phyloP scores from a whole-genome alignment of 2,113 vertebrate genomes.

The Azemiops feae region DNA sequence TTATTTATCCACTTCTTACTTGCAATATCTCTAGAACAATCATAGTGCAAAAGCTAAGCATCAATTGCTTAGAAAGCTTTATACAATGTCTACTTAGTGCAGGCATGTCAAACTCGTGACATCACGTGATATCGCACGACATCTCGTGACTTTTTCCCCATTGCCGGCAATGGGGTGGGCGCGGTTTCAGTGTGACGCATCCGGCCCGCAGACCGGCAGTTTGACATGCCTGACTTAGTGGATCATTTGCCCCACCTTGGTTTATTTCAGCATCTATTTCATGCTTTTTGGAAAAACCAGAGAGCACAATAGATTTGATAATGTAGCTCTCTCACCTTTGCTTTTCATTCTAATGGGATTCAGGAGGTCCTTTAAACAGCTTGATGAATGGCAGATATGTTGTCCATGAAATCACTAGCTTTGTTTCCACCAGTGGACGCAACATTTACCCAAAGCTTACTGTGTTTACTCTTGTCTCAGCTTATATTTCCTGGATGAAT shows the following conservation, averaged over 20 bases:
- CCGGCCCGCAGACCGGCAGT: too few species aligned
- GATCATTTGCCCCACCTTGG: not conserved
- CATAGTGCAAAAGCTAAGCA: not conserved
- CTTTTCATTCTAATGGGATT: slow-evolving; percentile 76
- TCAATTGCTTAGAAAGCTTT: too few species aligned
- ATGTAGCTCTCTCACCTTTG: not conserved
- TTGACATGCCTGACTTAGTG: not conserved
- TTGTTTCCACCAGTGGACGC: slow-evolving; percentile 81
- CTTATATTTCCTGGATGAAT: slow-evolving; percentile 83
- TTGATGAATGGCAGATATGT: slow-evolving; percentile 72
- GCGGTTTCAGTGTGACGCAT: too few species aligned
- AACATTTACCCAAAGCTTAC: slow-evolving; percentile 81
- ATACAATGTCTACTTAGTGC: too few species aligned
- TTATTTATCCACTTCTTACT: not conserved
- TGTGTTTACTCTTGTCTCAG: slow-evolving; percentile 87
- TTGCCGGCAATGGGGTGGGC: too few species aligned
- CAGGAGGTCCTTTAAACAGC: slow-evolving; percentile 88
- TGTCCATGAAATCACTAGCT: slow-evolving; percentile 87
- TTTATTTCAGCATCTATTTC: not conserved
- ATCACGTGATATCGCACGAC: too few species aligned
- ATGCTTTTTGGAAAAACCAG: not conserved
- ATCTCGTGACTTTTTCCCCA: too few species aligned
- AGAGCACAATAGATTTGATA: not conserved
- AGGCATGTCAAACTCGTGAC: too few species aligned
- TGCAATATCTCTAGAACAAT: not conserved